These are phyloP conservation scores for Cyphomyrmex costatus DNA, from an alignment of 1,140 invertebrate species.

Conservation along the genomic window DNA sequence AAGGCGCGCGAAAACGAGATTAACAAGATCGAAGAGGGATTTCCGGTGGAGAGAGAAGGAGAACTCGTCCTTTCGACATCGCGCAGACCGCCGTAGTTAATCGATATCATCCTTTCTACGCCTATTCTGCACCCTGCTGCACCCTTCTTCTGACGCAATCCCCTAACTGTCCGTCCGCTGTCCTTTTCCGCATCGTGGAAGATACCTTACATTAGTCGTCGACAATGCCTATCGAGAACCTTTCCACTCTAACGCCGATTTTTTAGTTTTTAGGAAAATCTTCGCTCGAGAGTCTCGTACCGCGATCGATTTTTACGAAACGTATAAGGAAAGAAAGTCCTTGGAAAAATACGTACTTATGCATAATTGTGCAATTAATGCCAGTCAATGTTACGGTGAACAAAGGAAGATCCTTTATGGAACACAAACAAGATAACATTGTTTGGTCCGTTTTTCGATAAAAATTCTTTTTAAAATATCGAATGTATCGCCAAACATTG, in stretches of 20 bases:
- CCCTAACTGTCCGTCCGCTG: background rate
- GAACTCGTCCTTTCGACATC: constrained; percentile 32
- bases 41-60: constrained; percentile 29
- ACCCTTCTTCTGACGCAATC: constrained; percentile 38
- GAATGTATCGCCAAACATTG: background rate
- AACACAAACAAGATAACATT: background rate
- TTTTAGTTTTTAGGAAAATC: background rate
- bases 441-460: background rate
- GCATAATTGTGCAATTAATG: constrained; percentile 13
- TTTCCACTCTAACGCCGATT: background rate
- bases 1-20: constrained; percentile 55
- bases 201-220: background rate
- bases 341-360: background rate
- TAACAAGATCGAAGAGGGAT: constrained; percentile 44
- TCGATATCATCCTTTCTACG: constrained; percentile 54
- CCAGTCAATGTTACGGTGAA: background rate
- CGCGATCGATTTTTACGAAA: background rate
- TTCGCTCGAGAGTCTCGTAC: too few relatives aligned
- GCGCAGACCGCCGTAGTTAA: constrained; percentile 31
- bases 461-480: background rate
- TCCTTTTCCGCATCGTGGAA: constrained; percentile 31
- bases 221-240: background rate
- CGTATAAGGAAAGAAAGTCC: background rate
- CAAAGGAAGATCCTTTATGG: background rate
- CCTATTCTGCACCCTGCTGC: constrained; percentile 27